Evolutionary conservation across 2,797 vertebrate species (phyloP), one percentile per base, ranked within the genome.

Genomic region (Lutjanus argentimaculatus): DNA sequence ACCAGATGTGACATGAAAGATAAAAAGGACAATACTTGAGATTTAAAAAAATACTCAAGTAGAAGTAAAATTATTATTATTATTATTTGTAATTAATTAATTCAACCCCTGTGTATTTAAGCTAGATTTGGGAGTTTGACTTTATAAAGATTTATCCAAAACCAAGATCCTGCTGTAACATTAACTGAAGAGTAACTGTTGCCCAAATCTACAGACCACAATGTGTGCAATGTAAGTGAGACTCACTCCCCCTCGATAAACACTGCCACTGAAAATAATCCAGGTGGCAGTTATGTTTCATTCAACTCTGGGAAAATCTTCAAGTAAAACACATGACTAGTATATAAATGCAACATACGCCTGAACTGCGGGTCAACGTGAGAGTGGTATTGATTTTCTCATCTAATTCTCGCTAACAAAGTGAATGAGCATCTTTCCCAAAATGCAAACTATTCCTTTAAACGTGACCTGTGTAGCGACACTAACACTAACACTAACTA

Each of bases 371-470:
- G 16, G 10, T 40, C 30, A 0, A 55, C 25, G 49, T 56, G 16
- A 57, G 36, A 77, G 22, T 3, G n/a, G 15, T 42, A 68, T 56
- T 57, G 55, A 69, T 52, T 56, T 63, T 55, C 45, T 68, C 57
- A 67, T 71, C 57, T 25, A 49, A 51, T 65, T 73, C 30, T 21
- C n/a, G 10, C 43, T 49, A 46, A 63, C 42, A 61, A 25, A 25
- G 25, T 25, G 25, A 55, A 36, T 3, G 36, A 21, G 17, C 8
- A 12, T 72, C 30, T 67, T 40, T 56, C 49, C 36, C 15, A 58
- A 74, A 67, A 48, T 70, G 30, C 48, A 40, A 55, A 75, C 8
- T 51, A 11, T 75, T 62, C 22, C 65, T 64, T 64, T 62, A 49
- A 53, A 52, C 52, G 10, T 67, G 63, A 69, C 22, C 65, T 21